phyloP scores from a whole-genome alignment of 1,140 invertebrate species.

The Pectinophora gossypiella region DNA sequence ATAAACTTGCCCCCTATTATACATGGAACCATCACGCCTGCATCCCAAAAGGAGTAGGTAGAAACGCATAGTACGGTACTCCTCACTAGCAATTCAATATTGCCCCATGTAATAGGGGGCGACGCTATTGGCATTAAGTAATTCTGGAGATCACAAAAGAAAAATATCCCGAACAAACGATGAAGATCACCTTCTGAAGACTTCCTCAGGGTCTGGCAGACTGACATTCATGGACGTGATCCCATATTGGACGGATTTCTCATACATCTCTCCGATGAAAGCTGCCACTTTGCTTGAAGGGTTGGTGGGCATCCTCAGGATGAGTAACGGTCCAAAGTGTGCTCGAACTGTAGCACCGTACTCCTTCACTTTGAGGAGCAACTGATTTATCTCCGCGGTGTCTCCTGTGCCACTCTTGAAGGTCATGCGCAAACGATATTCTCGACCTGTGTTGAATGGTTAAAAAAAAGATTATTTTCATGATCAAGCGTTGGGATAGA shows the following conservation, averaged over 20 bases:
- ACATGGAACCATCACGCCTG: too few species aligned
- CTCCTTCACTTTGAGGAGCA: slow-evolving; percentile 19
- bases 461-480: too few species aligned
- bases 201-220: slow-evolving; percentile 53
- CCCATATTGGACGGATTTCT: slow-evolving; percentile 35
- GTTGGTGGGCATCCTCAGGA: slow-evolving; percentile 36
- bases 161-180: too few species aligned
- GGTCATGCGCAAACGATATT: slow-evolving; percentile 47
- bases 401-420: slow-evolving; percentile 20
- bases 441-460: slow-evolving; percentile 33
- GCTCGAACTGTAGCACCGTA: slow-evolving; percentile 41
- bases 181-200: slow-evolving; percentile 47
- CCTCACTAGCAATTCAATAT: too few species aligned
- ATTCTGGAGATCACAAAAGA: too few species aligned
- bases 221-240: slow-evolving; percentile 45
- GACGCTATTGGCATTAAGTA: too few species aligned
- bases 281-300: slow-evolving; percentile 37
- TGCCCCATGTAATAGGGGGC: too few species aligned
- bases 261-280: slow-evolving; percentile 36
- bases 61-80: too few species aligned
- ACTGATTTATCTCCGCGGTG: slow-evolving; percentile 22
- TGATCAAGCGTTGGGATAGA: too few species aligned
- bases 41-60: too few species aligned
- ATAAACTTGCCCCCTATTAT: too few species aligned
- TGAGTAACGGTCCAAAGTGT: slow-evolving; percentile 48